Evolutionary conservation across 2,888 invertebrate genomes (phyloP), one percentile per base, ranked within the genome.

Genomic region (Metacarcinus magister): DNA sequence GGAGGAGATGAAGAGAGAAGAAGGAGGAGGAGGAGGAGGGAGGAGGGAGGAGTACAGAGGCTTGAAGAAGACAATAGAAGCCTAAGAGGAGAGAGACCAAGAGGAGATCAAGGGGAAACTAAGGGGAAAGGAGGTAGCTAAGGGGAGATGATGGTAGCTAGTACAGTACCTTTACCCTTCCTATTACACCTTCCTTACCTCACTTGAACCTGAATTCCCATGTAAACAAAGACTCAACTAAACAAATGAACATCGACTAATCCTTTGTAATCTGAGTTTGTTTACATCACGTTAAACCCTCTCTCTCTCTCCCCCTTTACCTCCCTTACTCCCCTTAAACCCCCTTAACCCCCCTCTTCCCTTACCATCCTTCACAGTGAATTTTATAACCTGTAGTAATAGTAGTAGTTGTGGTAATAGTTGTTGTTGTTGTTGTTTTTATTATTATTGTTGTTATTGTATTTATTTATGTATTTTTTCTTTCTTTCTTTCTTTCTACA

Each of bases 211-310:
- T 89, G 48, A 1, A 39, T 39, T 39, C 39, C 39, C 23, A n/a
- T 23, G 89, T 94, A 94, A 94, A 94, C 94, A 94, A 94, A 23
- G 54, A 60, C 13, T 39, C n/a, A 94, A 43, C 32, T 94, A 94
- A 94, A 94, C 60, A 94, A 94, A 94, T 43, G 94, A 94, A 90
- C 90, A 89, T 16, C 10, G n/a, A 0, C 23, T 90, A 48, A 94
- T 48, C 94, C 90, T 2, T 39, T 43, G 23, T 94, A 94, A 94
- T 89, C 94, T 54, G n/a, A 13, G n/a, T 39, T 13, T 54, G 94
- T 94, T 94, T 94, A 94, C 54, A 90, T 54, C 90, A 39, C 54
- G 39, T 54, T 54, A 54, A 90, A 90, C 54, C 94, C 90, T n/a
- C 8, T 60, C 39, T 48, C 46, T 43, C 54, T n/a, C 48, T 94